Evolutionary conservation across 2,888 invertebrate species (phyloP).

Genomic region (Spodoptera picta): DNA sequence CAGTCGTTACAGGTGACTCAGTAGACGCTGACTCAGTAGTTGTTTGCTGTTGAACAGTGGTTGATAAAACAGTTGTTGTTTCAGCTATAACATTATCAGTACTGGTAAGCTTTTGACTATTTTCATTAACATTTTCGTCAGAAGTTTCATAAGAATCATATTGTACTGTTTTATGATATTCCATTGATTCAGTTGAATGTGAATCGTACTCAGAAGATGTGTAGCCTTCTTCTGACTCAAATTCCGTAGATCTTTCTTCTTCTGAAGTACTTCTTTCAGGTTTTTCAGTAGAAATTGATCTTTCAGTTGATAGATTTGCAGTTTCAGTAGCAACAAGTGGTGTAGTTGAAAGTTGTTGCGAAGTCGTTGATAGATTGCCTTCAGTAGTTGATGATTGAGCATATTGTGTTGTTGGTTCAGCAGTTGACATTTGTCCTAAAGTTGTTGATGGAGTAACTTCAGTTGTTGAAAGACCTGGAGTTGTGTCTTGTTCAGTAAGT

Average conservation of each 20-base stretch:
- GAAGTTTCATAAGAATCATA: too few species aligned
- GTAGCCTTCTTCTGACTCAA: background rate
- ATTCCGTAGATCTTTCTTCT: conserved; percentile 15
- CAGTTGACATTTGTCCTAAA: background rate
- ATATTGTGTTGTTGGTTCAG: background rate
- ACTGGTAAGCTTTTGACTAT: too few species aligned
- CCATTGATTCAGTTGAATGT: too few species aligned
- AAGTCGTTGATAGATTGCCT: background rate
- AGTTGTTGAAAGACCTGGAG: background rate
- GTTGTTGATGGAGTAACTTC: background rate
- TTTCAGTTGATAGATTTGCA: conserved; percentile 5
- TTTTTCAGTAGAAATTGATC: background rate
- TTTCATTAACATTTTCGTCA: too few species aligned
- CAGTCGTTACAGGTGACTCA: background rate
- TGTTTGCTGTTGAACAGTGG: background rate
- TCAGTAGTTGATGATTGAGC: background rate
- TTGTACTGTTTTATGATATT: too few species aligned
- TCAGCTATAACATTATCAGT: too few species aligned
- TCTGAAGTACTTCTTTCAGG: conserved; percentile 22
- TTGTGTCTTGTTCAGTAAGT: background rate
- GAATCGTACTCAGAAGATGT: background rate
- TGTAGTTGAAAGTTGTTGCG: too few species aligned
- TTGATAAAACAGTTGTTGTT: background rate
- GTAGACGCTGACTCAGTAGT: background rate
- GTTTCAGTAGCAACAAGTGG: too few species aligned